Base-by-base conservation (phyloP, 1,140 invertebrate genomes). In the Bombus consobrinus region DNA sequence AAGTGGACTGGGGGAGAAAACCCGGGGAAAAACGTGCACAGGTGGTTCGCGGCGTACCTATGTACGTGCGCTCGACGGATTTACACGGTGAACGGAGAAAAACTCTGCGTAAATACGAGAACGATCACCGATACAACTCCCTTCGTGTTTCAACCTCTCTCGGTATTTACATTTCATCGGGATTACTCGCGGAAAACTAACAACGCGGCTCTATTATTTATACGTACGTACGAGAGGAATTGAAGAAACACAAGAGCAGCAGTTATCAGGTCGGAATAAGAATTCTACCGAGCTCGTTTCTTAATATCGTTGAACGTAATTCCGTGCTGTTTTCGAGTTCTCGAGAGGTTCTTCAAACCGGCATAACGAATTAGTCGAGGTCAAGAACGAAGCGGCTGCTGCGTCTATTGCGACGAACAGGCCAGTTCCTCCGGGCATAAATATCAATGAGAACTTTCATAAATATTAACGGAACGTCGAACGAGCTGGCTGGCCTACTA, bases 391-490 rank as follows among this genome's bases (percentile, higher is more conserved):
- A 28, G 9, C 10, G 3, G 15, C n/a, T n/a, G 34, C 22, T 43
- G 43, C 66, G 41, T 64, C 53, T 18, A 37, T 32, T 25, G 4
- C 75, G 18, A 22, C 10, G 15, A 18, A 53, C 34, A 6, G 72
- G 25, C 3, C 10, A 9, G 13, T 57, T 41, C 41, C 32, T 37
- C 18, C 41, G 43, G 47, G 39, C 68, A 73, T 72, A 80, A 85
- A 85, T 85, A 64, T 59, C 76, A 62, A 85, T 39, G 83, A 79
- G 32, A 69, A 25, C 1, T 83, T 68, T 47, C 83, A 79, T 85
- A 85, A 85, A 85, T 80, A 72, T 80, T 85, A 85, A 85, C 83
- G 83, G 43, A 80, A 73, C 68, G 43, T 80, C 69, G 22, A 57
- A 84, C 43, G 12, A 37, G 0, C 15, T 25, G n/a, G 18, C 47